Evolutionary conservation across 30 jellyfish, hydroid and myxozoan genomes (phyloP).

Genomic region (Turritopsis rubra): DNA sequence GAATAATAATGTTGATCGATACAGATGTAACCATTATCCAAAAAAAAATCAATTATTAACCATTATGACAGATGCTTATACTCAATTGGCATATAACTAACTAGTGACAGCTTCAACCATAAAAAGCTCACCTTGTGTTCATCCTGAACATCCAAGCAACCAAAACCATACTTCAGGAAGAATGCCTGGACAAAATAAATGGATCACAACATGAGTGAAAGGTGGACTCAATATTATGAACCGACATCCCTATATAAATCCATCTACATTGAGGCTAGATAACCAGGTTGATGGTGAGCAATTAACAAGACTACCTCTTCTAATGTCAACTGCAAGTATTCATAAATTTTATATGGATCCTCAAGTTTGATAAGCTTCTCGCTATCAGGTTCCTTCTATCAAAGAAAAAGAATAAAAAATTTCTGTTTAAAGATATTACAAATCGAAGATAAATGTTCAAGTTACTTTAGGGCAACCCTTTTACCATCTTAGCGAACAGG

Average conservation of each 20-base stretch:
- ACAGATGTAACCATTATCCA: too few relatives aligned
- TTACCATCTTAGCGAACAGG: too few relatives aligned
- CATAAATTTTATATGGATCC: constrained; percentile 40
- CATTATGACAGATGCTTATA: not conserved
- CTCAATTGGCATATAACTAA: too few relatives aligned
- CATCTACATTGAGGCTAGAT: too few relatives aligned
- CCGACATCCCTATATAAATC: not conserved
- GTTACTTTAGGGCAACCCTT: too few relatives aligned
- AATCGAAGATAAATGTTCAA: too few relatives aligned
- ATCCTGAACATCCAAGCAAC: constrained; percentile 53
- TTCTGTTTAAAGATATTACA: not conserved
- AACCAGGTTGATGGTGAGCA: not conserved
- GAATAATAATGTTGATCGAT: not conserved
- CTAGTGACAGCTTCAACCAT: too few relatives aligned
- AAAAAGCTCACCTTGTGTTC: not conserved
- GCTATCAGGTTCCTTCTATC: not conserved
- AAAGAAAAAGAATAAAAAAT: not conserved
- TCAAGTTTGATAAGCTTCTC: constrained; percentile 21
- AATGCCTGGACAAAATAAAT: constrained; percentile 44
- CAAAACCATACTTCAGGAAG: constrained; percentile 70
- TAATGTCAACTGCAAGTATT: constrained; percentile 54
- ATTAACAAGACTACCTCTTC: constrained; percentile 61
- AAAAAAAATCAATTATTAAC: too few relatives aligned
- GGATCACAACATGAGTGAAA: not conserved
- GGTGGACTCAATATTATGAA: not conserved